These are phyloP conservation scores for Ceuthmochares aereus DNA, from an alignment of 2,113 vertebrate genomes.

Conservation along the genomic window DNA sequence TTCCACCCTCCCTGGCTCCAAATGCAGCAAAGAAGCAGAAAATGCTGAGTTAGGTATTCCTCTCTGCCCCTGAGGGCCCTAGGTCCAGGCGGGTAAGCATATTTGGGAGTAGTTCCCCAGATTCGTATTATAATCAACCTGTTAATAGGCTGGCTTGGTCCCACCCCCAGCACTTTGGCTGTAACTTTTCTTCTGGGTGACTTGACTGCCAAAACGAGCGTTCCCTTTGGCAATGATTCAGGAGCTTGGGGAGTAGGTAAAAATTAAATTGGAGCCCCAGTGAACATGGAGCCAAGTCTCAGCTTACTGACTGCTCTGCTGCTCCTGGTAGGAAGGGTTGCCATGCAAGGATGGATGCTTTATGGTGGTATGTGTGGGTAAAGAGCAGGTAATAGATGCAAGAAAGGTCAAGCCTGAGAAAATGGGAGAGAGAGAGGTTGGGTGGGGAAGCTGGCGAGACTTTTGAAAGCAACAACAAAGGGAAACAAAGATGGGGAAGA, in stretches of 20 bases:
- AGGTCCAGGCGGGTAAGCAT: slow-evolving; percentile 36
- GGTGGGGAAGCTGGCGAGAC: background rate
- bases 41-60: slow-evolving; percentile 49
- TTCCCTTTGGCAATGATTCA: slow-evolving; percentile 40
- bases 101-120: slow-evolving; percentile 43
- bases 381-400: background rate
- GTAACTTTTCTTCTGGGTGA: slow-evolving; percentile 42
- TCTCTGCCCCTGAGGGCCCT: slow-evolving; percentile 20
- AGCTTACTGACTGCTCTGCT: background rate
- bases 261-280: background rate
- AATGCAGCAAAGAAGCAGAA: background rate
- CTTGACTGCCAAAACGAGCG: background rate
- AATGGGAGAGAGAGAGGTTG: background rate
- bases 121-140: slow-evolving; percentile 54
- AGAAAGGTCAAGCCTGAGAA: background rate
- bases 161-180: slow-evolving; percentile 41
- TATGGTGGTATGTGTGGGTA: background rate
- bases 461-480: background rate
- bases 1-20: slow-evolving; percentile 33
- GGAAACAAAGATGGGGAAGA: background rate
- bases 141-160: slow-evolving; percentile 50
- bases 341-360: background rate
- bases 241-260: background rate
- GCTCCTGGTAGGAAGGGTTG: background rate
- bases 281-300: background rate